A percentile compares a stretch with the other conserved stretches of the same genome.
Conservation (phyloP, 35 echinoderm and acorn worm genomes). For the Holothuria glaberrima region DNA sequence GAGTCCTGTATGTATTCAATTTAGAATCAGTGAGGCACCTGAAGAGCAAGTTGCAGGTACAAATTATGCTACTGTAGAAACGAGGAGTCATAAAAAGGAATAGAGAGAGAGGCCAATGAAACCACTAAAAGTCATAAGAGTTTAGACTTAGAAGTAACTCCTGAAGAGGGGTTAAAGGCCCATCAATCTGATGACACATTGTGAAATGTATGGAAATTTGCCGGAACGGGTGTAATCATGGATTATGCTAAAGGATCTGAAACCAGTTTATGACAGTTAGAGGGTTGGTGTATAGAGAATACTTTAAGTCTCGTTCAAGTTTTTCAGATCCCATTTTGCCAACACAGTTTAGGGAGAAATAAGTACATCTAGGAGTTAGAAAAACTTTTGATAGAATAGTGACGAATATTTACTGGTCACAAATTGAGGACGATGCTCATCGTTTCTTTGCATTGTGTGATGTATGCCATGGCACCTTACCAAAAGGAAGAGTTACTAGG, state of each 20-base stretch:
- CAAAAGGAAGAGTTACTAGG: conserved; percentile 43
- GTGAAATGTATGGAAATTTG: not conserved
- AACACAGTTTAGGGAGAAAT: not conserved
- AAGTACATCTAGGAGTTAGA: conserved; percentile 59
- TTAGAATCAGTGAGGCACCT: not conserved
- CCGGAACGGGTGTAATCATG: not conserved
- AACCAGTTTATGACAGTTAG: not conserved
- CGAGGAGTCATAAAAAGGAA: conserved; percentile 23
- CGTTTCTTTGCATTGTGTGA: conserved; percentile 69
- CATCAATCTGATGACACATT: conserved; percentile 16
- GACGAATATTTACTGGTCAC: conserved; percentile 60
- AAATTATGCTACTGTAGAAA: conserved; percentile 27
- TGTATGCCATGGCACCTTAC: conserved; percentile 52
- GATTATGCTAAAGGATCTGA: not conserved
- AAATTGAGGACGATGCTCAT: conserved; percentile 30
- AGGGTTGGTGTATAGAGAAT: conserved; percentile 57
- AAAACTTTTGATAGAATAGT: conserved; percentile 47
- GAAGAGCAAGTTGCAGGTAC: not conserved
- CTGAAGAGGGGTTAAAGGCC: not conserved
- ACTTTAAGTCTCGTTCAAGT: not conserved
- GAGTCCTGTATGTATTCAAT: not conserved
- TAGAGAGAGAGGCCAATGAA: not conserved
- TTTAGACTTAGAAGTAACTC: not conserved
- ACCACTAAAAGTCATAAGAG: not conserved
- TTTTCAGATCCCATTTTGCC: conserved; percentile 19